Evolutionary conservation across 2,113 vertebrate genomes (phyloP).

Genomic region (Tupaia chinensis): DNA sequence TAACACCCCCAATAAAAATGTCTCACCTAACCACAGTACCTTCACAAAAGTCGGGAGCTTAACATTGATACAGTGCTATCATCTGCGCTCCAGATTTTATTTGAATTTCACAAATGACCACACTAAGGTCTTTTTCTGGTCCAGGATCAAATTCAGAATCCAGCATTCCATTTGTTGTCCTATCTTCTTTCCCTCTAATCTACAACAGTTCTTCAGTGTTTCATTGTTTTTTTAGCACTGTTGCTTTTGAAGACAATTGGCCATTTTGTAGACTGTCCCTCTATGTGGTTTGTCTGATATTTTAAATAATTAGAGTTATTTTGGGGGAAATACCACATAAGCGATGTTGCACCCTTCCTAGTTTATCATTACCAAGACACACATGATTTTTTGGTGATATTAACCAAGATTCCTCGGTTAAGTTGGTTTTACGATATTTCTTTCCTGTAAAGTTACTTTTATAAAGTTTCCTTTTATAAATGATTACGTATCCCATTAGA

Average conservation of each 20-base stretch:
- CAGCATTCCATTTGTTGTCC: neutral
- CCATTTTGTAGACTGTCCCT: neutral
- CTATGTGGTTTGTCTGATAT: neutral
- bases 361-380: neutral
- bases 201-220: neutral
- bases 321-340: neutral
- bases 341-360: neutral
- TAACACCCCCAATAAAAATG: neutral
- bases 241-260: constrained; percentile 12
- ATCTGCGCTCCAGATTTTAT: neutral
- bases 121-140: neutral
- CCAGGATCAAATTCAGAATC: neutral
- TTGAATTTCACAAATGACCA: neutral
- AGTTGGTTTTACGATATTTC: neutral
- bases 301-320: neutral
- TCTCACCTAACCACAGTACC: neutral
- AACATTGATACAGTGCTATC: neutral
- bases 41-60: constrained; percentile 13
- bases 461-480: neutral
- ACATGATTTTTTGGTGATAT: neutral
- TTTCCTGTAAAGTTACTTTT: neutral
- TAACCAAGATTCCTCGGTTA: neutral
- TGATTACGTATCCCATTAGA: neutral
- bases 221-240: neutral
- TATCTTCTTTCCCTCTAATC: neutral